Percentiles rank a stretch among this genome's conserved stretches.
Evolutionary conservation across 2,888 invertebrate species (phyloP).

Genomic region (Caenorhabditis drosophilae): DNA sequence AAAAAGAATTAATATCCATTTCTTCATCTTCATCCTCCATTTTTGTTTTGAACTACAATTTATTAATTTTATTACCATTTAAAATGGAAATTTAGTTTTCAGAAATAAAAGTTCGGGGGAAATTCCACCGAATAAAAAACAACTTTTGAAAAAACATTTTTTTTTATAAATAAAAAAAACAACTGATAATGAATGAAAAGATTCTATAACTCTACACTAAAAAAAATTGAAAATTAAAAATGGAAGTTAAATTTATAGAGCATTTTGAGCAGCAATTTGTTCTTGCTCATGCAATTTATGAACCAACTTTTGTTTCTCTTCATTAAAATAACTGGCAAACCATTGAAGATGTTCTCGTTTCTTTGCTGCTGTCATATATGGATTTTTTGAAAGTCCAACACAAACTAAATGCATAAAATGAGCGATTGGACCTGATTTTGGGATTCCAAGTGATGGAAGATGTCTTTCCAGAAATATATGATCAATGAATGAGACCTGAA

Average conservation of each 20-base stretch:
- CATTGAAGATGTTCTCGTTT: slow-evolving; percentile 88
- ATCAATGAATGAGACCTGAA: slow-evolving; percentile 81
- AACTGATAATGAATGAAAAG: slow-evolving; percentile 1
- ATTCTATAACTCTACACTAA: slow-evolving; percentile 3
- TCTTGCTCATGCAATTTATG: slow-evolving; percentile 53
- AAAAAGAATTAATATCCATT: neutral
- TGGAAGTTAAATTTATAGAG: slow-evolving; percentile 9
- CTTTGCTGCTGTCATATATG: slow-evolving; percentile 84
- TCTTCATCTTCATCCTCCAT: neutral
- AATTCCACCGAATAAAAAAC: neutral
- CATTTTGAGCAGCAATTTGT: slow-evolving; percentile 48
- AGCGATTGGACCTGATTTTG: slow-evolving; percentile 84
- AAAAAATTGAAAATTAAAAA: neutral
- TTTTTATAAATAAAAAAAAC: slow-evolving; percentile 4
- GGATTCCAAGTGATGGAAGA: slow-evolving; percentile 81
- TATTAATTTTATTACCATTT: too few species aligned
- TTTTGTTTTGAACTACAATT: too few species aligned
- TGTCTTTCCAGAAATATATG: slow-evolving; percentile 90
- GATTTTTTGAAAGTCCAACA: slow-evolving; percentile 87
- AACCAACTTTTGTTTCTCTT: slow-evolving; percentile 50
- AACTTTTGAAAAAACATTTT: neutral
- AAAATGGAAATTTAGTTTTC: too few species aligned
- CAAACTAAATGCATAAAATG: slow-evolving; percentile 95
- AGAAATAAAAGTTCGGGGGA: neutral
- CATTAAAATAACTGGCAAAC: slow-evolving; percentile 77